Conservation (phyloP, 2,888 invertebrate genomes). For the Agonopterix arenella region DNA sequence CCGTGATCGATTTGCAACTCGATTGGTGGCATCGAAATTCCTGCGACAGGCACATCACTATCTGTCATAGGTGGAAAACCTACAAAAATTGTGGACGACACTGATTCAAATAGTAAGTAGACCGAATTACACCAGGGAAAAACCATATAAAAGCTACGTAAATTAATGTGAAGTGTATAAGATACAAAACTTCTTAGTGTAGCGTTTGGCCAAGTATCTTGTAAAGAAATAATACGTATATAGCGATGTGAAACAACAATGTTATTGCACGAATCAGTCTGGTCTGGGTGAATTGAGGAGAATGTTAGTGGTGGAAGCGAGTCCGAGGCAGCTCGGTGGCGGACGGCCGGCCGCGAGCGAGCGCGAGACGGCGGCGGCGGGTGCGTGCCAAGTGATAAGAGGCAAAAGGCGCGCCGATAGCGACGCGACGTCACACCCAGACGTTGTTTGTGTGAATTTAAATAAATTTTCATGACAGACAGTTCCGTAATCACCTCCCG, state of each 20-base stretch:
- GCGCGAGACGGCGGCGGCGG: conserved; percentile 54
- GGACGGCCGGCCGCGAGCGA: conserved; percentile 31
- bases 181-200: background rate
- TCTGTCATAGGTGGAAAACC: conserved; percentile 65
- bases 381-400: conserved; percentile 77
- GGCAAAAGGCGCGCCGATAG: conserved; percentile 62
- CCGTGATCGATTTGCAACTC: conserved; percentile 56
- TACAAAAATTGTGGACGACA: conserved; percentile 68
- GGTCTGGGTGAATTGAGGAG: conserved; percentile 22
- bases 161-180: background rate
- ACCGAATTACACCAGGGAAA: conserved; percentile 3
- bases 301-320: conserved; percentile 43
- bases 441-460: conserved; percentile 77
- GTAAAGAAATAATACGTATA: background rate
- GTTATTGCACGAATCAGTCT: conserved; percentile 2
- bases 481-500: conserved; percentile 74
- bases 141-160: background rate
- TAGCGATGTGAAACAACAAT: background rate
- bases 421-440: conserved; percentile 76
- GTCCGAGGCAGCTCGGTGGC: conserved; percentile 41
- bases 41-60: conserved; percentile 44
- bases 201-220: background rate
- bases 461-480: conserved; percentile 77
- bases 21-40: conserved; percentile 54
- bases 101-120: conserved; percentile 72